Evolutionary conservation across 1,140 invertebrate genomes (phyloP).

Genomic region (Rhizoglyphus robini): DNA sequence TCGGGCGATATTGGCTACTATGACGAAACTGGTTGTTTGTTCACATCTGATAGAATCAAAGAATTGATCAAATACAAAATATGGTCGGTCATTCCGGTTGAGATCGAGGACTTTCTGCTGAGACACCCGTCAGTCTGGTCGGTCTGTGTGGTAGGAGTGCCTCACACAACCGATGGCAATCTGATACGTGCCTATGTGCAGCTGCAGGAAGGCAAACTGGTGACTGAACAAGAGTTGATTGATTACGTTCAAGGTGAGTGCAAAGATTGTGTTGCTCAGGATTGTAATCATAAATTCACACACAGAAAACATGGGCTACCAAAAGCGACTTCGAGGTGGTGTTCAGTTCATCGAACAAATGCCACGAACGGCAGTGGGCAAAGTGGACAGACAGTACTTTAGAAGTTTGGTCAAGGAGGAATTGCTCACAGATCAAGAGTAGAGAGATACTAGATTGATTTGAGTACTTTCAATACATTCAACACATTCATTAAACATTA

Average conservation of each 20-base stretch:
- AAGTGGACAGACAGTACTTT: conserved; percentile 5
- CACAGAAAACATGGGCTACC: background rate
- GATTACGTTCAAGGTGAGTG: conserved; percentile 19
- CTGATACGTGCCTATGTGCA: conserved; percentile 43
- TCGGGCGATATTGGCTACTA: conserved; percentile 28
- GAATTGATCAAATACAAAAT: conserved; percentile 29
- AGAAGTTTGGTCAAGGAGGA: background rate
- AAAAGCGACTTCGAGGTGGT: conserved; percentile 12
- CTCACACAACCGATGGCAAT: conserved; percentile 73
- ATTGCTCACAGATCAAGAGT: background rate
- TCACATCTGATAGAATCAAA: conserved; percentile 29
- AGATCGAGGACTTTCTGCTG: conserved; percentile 41
- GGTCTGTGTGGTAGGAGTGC: conserved; percentile 71
- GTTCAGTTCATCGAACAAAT: conserved; percentile 17
- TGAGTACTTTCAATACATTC: no score
- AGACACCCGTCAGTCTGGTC: conserved; percentile 65
- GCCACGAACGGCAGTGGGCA: background rate
- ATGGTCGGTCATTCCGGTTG: conserved; percentile 28
- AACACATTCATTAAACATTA: no score
- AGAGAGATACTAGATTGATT: no score
- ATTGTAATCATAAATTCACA: background rate
- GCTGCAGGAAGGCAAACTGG: conserved; percentile 6
- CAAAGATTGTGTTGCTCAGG: background rate
- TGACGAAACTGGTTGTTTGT: conserved; percentile 28
- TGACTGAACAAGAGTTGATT: conserved; percentile 17